Base-by-base conservation (phyloP, 2,113 vertebrate species). In the Heterotis niloticus region DNA sequence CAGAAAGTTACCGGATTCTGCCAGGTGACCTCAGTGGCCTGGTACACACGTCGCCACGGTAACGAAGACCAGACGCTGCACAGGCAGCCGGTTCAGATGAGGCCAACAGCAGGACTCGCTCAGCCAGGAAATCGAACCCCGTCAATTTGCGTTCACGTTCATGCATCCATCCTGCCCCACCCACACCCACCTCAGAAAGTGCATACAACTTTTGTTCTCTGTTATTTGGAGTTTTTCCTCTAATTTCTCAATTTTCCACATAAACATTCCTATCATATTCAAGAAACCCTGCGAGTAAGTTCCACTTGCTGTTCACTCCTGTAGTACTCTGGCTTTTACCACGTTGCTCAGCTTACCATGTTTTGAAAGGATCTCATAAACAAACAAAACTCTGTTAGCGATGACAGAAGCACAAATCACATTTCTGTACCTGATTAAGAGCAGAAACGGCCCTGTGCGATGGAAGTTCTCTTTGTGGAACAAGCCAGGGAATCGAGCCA, bases 1-100 rank as follows among this genome's bases (percentile, higher is more conserved):
- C n/a, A n/a, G n/a, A n/a, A 70, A 75, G 85, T 84, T 71, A 79
- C 78, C 56, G 16, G 24, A 14, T 16, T 64, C 26, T 18, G 34
- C 34, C 34, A 2, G 69, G 34, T 16, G 24, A 20, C 18, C 23
- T 23, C 18, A 51, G 51, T 44, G 34, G 59, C 24, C 26, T 28
- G 23, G 66, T 68, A 10, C 66, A 68, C 10, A 7, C 34, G 34
- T 44, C 34, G 34, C 34, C 54, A 56, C 54, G 70, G 16, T 74
- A 74, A 57, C n/a, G 5, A 59, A 29, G 57, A 59, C 54, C 71
- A 57, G 12, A 52, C 57, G 71, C 23, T 54, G 52, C 57, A 51
- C 9, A 28, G 57, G 28, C 71, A 59, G 54, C 2, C 54, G 57
- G 52, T 4, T 57, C 57, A 17, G 16, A 29, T 23, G 14, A 11